Conservation (phyloP, 2,888 invertebrate genomes). For the Cosmorhoe ocellata region DNA sequence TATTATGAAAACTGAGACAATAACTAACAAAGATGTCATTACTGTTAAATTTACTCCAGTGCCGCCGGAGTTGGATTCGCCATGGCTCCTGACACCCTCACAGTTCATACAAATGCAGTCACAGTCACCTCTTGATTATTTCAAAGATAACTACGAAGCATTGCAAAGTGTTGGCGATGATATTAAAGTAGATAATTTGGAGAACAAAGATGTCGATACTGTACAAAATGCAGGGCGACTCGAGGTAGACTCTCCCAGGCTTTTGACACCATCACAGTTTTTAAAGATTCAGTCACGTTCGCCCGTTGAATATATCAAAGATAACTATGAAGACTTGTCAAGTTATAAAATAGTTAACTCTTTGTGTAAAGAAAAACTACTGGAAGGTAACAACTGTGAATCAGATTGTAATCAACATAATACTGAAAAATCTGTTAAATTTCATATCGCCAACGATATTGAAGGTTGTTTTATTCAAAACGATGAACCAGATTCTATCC, state of each 20-base stretch:
- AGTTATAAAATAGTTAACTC: conserved; percentile 78
- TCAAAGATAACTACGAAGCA: conserved; percentile 66
- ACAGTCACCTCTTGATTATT: conserved; percentile 15
- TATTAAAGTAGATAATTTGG: conserved; percentile 72
- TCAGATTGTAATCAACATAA: conserved; percentile 5
- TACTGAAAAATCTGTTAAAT: conserved; percentile 27
- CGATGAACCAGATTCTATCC: conserved; percentile 10
- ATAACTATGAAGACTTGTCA: conserved; percentile 69
- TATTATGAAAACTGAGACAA: conserved; percentile 69
- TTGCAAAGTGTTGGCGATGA: conserved; percentile 66
- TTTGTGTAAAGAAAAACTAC: conserved; percentile 59
- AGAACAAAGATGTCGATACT: conserved; percentile 72
- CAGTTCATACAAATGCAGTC: conserved; percentile 37
- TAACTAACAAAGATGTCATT: conserved; percentile 75
- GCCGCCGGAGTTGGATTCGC: conserved; percentile 63
- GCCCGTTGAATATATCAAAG: conserved; percentile 41
- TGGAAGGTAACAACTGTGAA: conserved; percentile 38
- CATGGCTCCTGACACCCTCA: conserved; percentile 52
- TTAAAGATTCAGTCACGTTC: conserved; percentile 23
- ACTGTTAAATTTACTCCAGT: conserved; percentile 77
- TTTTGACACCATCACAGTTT: conserved; percentile 52
- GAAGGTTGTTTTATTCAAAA: no score
- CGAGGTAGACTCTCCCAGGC: conserved; percentile 59
- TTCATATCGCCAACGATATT: conserved; percentile 27
- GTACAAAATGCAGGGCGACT: conserved; percentile 70